Evolutionary conservation across 1,140 invertebrate species (phyloP).

Genomic region (Cecropterus lyciades): DNA sequence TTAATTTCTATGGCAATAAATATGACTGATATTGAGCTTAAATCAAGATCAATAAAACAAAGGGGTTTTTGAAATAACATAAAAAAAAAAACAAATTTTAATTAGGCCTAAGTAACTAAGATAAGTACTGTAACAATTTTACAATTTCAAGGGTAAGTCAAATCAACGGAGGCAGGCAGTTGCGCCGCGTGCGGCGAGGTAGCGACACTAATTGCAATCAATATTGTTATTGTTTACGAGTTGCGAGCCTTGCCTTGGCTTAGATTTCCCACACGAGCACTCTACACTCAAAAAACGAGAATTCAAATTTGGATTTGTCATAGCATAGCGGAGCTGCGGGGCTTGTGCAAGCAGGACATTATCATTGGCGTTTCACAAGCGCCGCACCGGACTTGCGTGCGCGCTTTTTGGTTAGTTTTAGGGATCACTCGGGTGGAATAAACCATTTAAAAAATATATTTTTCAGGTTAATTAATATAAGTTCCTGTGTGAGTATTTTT

Average conservation of each 20-base stretch:
- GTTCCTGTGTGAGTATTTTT: too few species aligned
- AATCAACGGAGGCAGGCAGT: conserved; percentile 8
- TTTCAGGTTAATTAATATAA: too few species aligned
- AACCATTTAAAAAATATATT: not conserved
- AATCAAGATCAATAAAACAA: too few species aligned
- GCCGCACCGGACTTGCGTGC: not conserved
- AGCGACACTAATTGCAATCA: conserved; percentile 44
- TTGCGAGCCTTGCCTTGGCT: conserved; percentile 48
- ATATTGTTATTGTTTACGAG: conserved; percentile 44
- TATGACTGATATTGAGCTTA: too few species aligned
- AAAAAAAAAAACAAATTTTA: too few species aligned
- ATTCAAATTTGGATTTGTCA: conserved; percentile 39
- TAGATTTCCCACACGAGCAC: conserved; percentile 40
- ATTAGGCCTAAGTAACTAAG: too few species aligned
- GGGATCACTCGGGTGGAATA: not conserved
- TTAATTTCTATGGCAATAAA: too few species aligned
- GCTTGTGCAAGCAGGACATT: conserved; percentile 15
- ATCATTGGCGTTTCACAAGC: not conserved
- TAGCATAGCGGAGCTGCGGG: conserved; percentile 31
- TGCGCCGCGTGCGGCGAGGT: conserved; percentile 8
- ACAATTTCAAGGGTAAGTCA: not conserved
- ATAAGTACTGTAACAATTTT: not conserved
- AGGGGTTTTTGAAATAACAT: too few species aligned
- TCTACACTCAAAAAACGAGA: conserved; percentile 44
- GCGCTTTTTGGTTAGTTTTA: not conserved